Evolutionary conservation across 2,888 invertebrate species (phyloP), one percentile per base, ranked within the genome.

Genomic region (Xanthorhoe designata): DNA sequence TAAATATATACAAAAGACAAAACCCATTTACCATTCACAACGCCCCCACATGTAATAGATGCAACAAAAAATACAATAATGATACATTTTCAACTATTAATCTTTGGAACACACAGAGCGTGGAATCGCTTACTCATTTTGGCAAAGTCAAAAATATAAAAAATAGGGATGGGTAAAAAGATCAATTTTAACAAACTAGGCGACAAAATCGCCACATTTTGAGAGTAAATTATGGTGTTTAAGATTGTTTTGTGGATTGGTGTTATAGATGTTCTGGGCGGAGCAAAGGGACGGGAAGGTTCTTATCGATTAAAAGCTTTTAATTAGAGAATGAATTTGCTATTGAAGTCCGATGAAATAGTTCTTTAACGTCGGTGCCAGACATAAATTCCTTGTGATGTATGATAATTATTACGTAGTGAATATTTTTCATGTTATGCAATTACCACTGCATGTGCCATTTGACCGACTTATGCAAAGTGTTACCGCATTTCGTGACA

Each of bases 171-270:
- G 66, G 52, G 75, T 73, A 80, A 83, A 85, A 82, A 84, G 85
- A 70, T 72, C 80, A 87, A 89, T 88, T 87, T 89, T 85, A 87
- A 91, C 90, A 89, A 90, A 91, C 91, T 90, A 89, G 87, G 91
- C 91, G 91, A 92, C 91, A 92, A 90, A 90, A 80, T 87, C 84
- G 83, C 76, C 91, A 90, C 90, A 78, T 91, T 89, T 87, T 78
- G 78, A 78, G 79, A 74, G 77, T 82, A 85, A 89, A 88, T 86
- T 84, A 86, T 84, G 80, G 82, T 85, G 80, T 85, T 88, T 84
- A 80, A 81, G 76, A 82, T 81, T 84, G 85, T 85, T 86, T 81
- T 83, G 81, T 84, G 78, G 80, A 78, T 69, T 78, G 75, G 79
- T 77, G 79, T 86, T 87, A 87, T 88, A 86, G 80, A 86, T 87